Evolutionary conservation across 2,113 vertebrate genomes (phyloP), one percentile per base, ranked within the genome.

Genomic region (Corythoichthys intestinalis): DNA sequence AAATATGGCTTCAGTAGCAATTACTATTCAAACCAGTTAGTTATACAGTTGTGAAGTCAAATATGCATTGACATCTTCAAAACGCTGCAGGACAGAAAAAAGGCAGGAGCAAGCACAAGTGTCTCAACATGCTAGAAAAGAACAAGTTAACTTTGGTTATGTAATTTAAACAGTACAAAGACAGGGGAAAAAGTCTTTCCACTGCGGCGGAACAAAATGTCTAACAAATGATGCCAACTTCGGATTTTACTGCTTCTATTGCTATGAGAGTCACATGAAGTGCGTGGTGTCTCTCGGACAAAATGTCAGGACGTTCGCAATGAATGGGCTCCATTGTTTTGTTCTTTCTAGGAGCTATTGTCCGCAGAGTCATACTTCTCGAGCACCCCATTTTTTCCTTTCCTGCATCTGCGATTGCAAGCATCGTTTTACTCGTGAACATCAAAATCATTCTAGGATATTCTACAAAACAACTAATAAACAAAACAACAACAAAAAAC

Each of bases 251-350:
- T 64, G 44, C 62, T 65, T 38, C 2, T 9, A 38, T 66, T 34
- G 6, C 17, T 12, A 41, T 52, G 34, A 44, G 37, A 66, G 50
- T 66, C 65, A 52, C 50, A 41, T 66, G 39, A 73, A 61, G 38
- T 39, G 57, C 73, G 59, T 73, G 46, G 69, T 72, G 65, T 87
- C 75, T 71, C 44, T 71, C 68, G 73, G 80, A 78, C 75, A 68
- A 65, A 84, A 80, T 76, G 82, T 80, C 84, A 85, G 68, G 68
- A 52, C 65, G 77, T 78, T 66, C 72, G 85, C 68, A 46, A 70
- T 90, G 82, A 90, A 90, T 82, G 80, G 65, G 68, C 35, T 10
- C 67, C 66, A 77, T 89, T 90, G 85, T 90, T 66, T 72, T 7
- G 4, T 4, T 37, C 53, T 34, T 52, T 85, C 64, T 77, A 80